Percentiles rank a stretch among this genome's conserved stretches.
Conservation (phyloP, 1,140 invertebrate species). For the Psix sp. region DNA sequence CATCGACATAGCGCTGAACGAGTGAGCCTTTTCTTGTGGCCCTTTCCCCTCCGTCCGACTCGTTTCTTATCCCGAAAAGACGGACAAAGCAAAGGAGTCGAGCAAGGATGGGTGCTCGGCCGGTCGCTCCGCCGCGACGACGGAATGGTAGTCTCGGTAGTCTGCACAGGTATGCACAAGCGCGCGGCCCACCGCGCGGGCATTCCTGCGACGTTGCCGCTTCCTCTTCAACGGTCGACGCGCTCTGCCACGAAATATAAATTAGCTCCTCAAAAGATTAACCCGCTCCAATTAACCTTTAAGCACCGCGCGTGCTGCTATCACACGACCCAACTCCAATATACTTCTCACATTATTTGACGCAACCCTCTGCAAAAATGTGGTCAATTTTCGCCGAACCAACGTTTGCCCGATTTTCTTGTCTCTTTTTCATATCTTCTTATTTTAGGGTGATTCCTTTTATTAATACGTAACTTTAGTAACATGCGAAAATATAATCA, state of each 20-base stretch:
- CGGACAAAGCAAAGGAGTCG: constrained; percentile 27
- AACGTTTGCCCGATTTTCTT: constrained; percentile 6
- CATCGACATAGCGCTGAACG: constrained; percentile 5
- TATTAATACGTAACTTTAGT: too few relatives aligned
- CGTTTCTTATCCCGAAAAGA: constrained; percentile 32
- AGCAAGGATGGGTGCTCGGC: constrained; percentile 29
- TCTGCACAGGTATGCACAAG: constrained; percentile 38
- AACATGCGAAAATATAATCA: too few relatives aligned
- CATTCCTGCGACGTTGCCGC: constrained; percentile 42
- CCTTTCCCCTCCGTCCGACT: background rate
- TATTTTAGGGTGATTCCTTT: background rate
- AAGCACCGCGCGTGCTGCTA: constrained; percentile 18
- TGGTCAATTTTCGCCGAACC: constrained; percentile 6
- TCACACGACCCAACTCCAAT: constrained; percentile 23
- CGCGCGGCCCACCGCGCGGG: too few relatives aligned
- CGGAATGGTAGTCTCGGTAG: constrained; percentile 17
- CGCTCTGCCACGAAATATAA: constrained; percentile 40
- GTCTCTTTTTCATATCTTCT: constrained; percentile 3
- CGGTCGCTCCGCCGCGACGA: constrained; percentile 5
- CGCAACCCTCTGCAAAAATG: too few relatives aligned
- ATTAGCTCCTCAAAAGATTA: constrained; percentile 37
- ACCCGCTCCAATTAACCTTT: constrained; percentile 50
- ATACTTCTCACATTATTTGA: constrained; percentile 37
- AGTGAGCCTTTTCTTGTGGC: constrained; percentile 14
- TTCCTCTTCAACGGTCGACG: constrained; percentile 7